Percentiles rank a stretch among this genome's conserved stretches.
phyloP scores from a whole-genome alignment of 2,797 vertebrate genomes.

The Mergus octosetaceus region DNA sequence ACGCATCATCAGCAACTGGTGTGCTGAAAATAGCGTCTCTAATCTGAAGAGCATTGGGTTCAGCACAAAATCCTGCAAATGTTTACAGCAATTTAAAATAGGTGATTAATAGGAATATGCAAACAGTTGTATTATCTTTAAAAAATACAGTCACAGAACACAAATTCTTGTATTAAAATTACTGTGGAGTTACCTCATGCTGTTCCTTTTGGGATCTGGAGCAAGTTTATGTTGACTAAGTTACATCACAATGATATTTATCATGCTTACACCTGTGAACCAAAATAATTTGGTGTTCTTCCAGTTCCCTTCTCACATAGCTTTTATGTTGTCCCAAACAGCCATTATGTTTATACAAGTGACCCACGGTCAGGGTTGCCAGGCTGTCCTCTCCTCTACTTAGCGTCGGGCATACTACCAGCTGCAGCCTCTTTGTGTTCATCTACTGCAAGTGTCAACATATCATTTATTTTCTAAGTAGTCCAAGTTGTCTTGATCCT shows the following conservation, averaged over 20 bases:
- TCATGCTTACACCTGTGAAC: neutral
- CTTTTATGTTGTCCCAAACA: neutral
- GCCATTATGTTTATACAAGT: slow-evolving; percentile 31
- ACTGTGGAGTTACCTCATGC: neutral
- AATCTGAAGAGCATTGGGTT: slow-evolving; percentile 44
- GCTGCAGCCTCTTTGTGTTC: neutral
- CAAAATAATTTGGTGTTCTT: slow-evolving; percentile 26
- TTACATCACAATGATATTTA: slow-evolving; percentile 36
- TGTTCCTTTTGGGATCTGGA: neutral
- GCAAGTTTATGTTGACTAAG: neutral
- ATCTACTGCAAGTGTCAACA: neutral
- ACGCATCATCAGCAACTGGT: slow-evolving; percentile 43
- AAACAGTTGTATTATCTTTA: neutral
- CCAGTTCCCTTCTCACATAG: slow-evolving; percentile 4
- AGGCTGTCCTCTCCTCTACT: neutral
- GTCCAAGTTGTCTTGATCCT: neutral
- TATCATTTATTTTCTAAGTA: neutral
- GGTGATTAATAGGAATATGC: neutral
- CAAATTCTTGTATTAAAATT: neutral
- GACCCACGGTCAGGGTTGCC: neutral
- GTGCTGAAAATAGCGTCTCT: slow-evolving; percentile 59
- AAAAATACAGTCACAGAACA: neutral
- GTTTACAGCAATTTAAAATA: slow-evolving; percentile 16
- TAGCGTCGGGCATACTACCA: neutral
- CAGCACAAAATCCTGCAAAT: slow-evolving; percentile 13